These are phyloP conservation scores for Chironomus striatipennis DNA, from an alignment of 1,140 invertebrate species.

Conservation along the genomic window DNA sequence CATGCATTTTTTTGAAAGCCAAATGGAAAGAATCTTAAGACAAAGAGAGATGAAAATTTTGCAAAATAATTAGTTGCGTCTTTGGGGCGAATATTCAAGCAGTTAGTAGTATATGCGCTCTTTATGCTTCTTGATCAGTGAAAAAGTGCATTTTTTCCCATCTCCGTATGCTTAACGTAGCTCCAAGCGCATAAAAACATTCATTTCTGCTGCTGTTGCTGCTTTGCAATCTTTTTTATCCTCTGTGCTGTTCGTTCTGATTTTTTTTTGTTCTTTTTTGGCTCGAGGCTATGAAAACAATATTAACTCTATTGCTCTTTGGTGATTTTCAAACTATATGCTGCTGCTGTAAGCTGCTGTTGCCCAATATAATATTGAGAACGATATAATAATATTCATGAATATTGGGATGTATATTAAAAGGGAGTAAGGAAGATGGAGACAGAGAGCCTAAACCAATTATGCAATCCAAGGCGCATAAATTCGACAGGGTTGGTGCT, in stretches of 20 bases:
- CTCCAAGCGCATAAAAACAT: background rate
- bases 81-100: background rate
- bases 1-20: no score
- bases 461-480: background rate
- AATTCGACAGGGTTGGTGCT: no score
- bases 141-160: background rate
- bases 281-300: constrained; percentile 17
- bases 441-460: background rate
- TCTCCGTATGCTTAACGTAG: constrained; percentile 17
- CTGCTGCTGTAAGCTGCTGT: background rate
- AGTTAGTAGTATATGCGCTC: background rate
- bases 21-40: background rate
- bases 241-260: background rate
- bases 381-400: background rate
- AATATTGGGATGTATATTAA: constrained; percentile 1
- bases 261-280: background rate
- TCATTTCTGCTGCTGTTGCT: background rate
- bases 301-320: background rate
- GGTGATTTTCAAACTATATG: background rate
- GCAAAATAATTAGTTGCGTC: constrained; percentile 21
- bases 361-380: background rate
- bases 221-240: background rate
- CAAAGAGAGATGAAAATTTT: background rate
- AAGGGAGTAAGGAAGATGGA: no score
- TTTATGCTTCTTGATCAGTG: constrained; percentile 13